Percentiles rank a stretch among this genome's conserved stretches.
Conservation (phyloP, 1,140 invertebrate genomes). For the Euglossa dilemma region DNA sequence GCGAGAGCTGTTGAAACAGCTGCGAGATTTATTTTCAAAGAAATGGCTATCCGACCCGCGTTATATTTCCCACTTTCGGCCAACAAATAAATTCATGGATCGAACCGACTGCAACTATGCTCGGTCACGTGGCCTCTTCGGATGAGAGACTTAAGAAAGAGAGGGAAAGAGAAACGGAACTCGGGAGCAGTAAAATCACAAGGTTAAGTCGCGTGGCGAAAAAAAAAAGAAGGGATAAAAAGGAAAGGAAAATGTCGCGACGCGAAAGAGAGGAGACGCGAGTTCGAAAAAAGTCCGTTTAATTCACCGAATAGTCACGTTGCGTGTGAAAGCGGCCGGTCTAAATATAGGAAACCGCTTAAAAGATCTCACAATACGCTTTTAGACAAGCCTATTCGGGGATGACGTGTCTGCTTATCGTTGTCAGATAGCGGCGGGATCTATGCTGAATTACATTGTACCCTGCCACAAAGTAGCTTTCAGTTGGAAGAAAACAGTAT, state of each 20-base stretch:
- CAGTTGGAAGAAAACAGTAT: constrained; percentile 35
- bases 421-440: background rate
- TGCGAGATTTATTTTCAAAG: constrained; percentile 38
- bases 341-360: constrained; percentile 31
- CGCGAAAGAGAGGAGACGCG: background rate
- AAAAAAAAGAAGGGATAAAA: background rate
- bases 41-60: background rate
- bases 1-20: background rate
- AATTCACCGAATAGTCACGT: background rate
- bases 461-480: constrained; percentile 39
- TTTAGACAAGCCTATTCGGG: background rate
- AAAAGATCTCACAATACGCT: background rate
- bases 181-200: background rate
- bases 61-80: constrained; percentile 1
- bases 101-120: background rate
- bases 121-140: background rate
- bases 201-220: too few species aligned
- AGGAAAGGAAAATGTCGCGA: background rate
- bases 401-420: constrained; percentile 3
- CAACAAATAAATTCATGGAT: constrained; percentile 20
- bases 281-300: background rate
- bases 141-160: background rate
- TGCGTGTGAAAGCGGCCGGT: background rate
- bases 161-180: too few species aligned
- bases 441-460: constrained; percentile 49